These are phyloP conservation scores for Labrus mixtus DNA, from an alignment of 2,113 vertebrate genomes.

Conservation along the genomic window DNA sequence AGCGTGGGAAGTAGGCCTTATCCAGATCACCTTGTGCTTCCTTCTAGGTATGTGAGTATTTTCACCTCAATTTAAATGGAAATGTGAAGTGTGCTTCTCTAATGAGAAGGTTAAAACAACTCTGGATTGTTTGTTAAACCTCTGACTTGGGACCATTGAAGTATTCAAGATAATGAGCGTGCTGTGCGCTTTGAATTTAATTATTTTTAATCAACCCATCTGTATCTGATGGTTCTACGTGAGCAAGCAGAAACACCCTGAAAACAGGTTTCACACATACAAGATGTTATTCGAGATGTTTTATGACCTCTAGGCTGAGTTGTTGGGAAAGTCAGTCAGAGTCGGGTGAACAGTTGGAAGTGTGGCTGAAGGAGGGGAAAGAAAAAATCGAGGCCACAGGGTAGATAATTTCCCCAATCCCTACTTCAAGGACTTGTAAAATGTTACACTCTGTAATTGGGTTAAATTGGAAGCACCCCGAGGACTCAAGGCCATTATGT, in stretches of 20 bases:
- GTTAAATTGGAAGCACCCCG: constrained; percentile 39
- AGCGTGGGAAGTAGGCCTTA: constrained; percentile 20
- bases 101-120: constrained; percentile 19
- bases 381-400: constrained; percentile 6
- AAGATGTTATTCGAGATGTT: constrained; percentile 5
- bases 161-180: constrained; percentile 18
- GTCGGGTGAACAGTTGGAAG: constrained; percentile 17
- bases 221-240: not conserved
- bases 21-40: constrained; percentile 41
- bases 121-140: constrained; percentile 34
- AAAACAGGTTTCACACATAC: no score
- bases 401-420: constrained; percentile 32
- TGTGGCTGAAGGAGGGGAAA: not conserved
- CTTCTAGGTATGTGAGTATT: constrained; percentile 15
- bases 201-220: not conserved
- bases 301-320: constrained; percentile 20
- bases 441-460: constrained; percentile 54
- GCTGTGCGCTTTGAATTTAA: constrained; percentile 3
- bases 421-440: constrained; percentile 50
- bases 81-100: constrained; percentile 5
- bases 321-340: constrained; percentile 29
- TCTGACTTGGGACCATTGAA: constrained; percentile 30
- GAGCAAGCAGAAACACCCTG: not conserved
- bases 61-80: constrained; percentile 28
- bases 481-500: constrained; percentile 39